Percentiles rank a stretch among this genome's conserved stretches.
These are phyloP conservation scores for Ceraclea dissimilis DNA, from an alignment of 2,888 invertebrate species.

Conservation along the genomic window DNA sequence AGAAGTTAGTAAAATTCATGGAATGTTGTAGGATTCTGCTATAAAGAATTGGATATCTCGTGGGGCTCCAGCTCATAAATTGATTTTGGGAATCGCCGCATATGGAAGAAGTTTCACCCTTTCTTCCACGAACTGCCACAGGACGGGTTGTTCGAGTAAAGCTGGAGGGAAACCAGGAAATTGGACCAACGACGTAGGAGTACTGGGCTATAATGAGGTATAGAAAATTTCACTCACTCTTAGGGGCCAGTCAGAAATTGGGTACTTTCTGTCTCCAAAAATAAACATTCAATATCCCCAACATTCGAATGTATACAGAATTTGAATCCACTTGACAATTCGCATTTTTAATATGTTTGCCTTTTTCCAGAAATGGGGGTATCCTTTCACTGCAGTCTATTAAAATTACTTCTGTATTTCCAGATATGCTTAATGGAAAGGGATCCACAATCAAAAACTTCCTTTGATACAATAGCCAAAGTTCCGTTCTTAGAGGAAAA, in stretches of 20 bases:
- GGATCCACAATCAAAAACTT: neutral
- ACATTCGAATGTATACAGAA: too few relatives aligned
- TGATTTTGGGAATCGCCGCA: conserved; percentile 61
- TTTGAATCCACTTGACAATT: too few relatives aligned
- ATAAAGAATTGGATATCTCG: conserved; percentile 18
- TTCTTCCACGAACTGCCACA: conserved; percentile 35
- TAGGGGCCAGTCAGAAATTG: too few relatives aligned
- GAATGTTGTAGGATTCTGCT: conserved; percentile 12
- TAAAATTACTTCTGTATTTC: too few relatives aligned
- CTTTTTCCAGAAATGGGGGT: too few relatives aligned
- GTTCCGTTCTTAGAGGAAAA: conserved; percentile 55
- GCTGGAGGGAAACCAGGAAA: conserved; percentile 55
- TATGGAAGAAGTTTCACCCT: conserved; percentile 65
- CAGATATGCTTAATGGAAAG: neutral
- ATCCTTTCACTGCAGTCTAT: too few relatives aligned
- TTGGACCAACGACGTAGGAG: conserved; percentile 55
- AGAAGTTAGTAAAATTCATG: neutral
- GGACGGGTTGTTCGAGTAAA: conserved; percentile 32
- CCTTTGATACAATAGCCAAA: conserved; percentile 44
- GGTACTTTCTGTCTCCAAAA: too few relatives aligned
- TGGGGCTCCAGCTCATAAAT: conserved; percentile 53
- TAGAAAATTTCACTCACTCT: conserved; percentile 17
- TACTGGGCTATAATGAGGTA: conserved; percentile 70
- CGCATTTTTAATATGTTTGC: too few relatives aligned
- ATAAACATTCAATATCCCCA: too few relatives aligned